A percentile compares a stretch with the other conserved stretches of the same genome.
phyloP scores from a whole-genome alignment of 2,888 invertebrate genomes.

The Amorpha juglandis region DNA sequence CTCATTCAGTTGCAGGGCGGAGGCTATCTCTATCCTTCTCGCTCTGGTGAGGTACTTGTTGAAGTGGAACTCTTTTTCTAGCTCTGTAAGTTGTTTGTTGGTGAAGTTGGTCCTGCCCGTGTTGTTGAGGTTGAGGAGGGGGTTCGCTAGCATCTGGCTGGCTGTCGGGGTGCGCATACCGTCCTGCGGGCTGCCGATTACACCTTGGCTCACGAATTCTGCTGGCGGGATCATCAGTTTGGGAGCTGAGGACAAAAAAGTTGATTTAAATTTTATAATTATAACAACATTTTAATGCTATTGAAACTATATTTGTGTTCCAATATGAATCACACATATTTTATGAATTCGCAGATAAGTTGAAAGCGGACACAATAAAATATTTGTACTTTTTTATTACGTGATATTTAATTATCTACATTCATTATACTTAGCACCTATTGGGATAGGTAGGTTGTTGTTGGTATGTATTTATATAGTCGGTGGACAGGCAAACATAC shows the following conservation, averaged over 20 bases:
- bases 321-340: too few relatives aligned
- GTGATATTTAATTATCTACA: too few relatives aligned
- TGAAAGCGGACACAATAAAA: too few relatives aligned
- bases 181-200: slow-evolving; percentile 79
- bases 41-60: slow-evolving; percentile 99
- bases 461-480: too few relatives aligned
- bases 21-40: slow-evolving; percentile 98
- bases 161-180: slow-evolving; percentile 78
- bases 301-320: background rate
- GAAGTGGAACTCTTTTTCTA: slow-evolving; percentile 99
- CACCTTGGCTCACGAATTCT: slow-evolving; percentile 77
- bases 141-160: slow-evolving; percentile 75
- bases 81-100: slow-evolving; percentile 99
- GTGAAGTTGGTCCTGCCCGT: slow-evolving; percentile 99
- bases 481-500: too few relatives aligned
- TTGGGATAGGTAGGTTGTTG: too few relatives aligned
- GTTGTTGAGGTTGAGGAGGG: slow-evolving; percentile 86
- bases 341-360: too few relatives aligned
- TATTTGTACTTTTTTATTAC: too few relatives aligned
- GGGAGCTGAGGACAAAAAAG: slow-evolving; percentile 82
- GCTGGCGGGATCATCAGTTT: slow-evolving; percentile 86
- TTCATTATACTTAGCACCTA: too few relatives aligned
- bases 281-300: too few relatives aligned
- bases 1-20: slow-evolving; percentile 97
- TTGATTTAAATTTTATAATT: background rate